Base-by-base conservation (phyloP, 1,140 invertebrate genomes). In the Tetraneura akinire region DNA sequence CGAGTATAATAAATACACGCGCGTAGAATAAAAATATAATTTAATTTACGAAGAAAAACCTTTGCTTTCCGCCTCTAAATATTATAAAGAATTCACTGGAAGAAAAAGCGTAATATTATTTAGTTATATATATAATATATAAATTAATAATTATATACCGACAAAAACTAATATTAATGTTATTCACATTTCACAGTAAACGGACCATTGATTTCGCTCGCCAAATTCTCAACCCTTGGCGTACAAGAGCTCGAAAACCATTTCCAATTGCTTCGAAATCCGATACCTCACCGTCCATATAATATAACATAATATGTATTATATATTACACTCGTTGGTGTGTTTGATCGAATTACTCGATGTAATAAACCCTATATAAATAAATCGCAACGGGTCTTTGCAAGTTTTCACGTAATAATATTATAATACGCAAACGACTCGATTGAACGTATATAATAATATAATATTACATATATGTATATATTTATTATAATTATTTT, bases 201-300 rank as follows among this genome's bases (percentile, higher is more conserved):
- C 45, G 42, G 42, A 13, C 23, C 66, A 68, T 26, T 45, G 66
- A 68, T 68, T 68, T 26, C 32, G 21, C 66, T 21, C 42, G 21
- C 16, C 42, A 8, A 45, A 37, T 9, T 47, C 45, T 68, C 66
- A 16, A 68, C 66, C 66, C 13, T 68, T 45, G 45, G 11, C 3
- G 21, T 26, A 57, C 21, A 21, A 3, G 37, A 42, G 13, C 37
- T 45, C 37, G n/a, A 68, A 68, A 68, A 68, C 37, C 64, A 18
- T 68, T 66, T 37, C 62, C 64, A 45, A 66, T 66, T 37, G 62
- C 32, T 66, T 10, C 37, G 64, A 68, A 68, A 68, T 9, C 21
- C 64, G 64, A 66, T n/a, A 66, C 29, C 29, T 3, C 10, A 18
- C 32, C 32, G 62, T 21, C 32, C 8, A 8, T 5, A n/a, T n/a